A percentile compares a stretch with the other conserved stretches of the same genome.
phyloP scores from a whole-genome alignment of 1,140 invertebrate species.

The Drosophila micromelanica region DNA sequence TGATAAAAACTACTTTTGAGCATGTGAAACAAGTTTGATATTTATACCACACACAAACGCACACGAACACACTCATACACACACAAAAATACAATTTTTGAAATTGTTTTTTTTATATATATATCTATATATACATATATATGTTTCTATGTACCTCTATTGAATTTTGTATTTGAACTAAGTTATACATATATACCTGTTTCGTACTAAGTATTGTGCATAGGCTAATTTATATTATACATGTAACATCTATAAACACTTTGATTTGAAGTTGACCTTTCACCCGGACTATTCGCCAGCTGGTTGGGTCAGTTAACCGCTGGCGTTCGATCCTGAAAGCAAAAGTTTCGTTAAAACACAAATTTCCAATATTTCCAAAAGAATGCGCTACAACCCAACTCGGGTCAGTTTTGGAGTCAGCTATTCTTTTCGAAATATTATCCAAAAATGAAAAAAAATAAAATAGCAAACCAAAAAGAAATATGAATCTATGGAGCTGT shows the following conservation, averaged over 20 bases:
- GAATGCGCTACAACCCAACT: slow-evolving; percentile 54
- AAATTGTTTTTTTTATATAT: slow-evolving; percentile 75
- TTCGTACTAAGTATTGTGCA: slow-evolving; percentile 38
- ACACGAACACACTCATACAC: neutral
- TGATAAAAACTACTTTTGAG: slow-evolving; percentile 70
- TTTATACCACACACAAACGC: slow-evolving; percentile 37
- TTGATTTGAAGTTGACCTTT: slow-evolving; percentile 2
- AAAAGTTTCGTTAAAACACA: neutral
- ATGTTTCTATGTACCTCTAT: slow-evolving; percentile 67
- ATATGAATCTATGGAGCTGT: slow-evolving; percentile 16
- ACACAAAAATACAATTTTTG: slow-evolving; percentile 59
- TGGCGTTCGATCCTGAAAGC: slow-evolving; percentile 10
- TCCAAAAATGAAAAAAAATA: neutral
- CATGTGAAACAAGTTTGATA: slow-evolving; percentile 57
- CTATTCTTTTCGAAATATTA: slow-evolving; percentile 72
- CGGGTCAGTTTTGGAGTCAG: slow-evolving; percentile 70
- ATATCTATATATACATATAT: slow-evolving; percentile 51
- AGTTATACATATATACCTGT: slow-evolving; percentile 50
- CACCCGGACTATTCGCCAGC: slow-evolving; percentile 5
- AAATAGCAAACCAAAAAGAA: neutral
- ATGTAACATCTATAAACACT: no score
- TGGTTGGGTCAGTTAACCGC: slow-evolving; percentile 66
- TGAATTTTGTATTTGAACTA: slow-evolving; percentile 70
- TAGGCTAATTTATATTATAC: slow-evolving; percentile 34
- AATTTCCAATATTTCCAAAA: slow-evolving; percentile 62